These are phyloP conservation scores for Ametastegia equiseti DNA, from an alignment of 2,888 invertebrate genomes.

Conservation along the genomic window DNA sequence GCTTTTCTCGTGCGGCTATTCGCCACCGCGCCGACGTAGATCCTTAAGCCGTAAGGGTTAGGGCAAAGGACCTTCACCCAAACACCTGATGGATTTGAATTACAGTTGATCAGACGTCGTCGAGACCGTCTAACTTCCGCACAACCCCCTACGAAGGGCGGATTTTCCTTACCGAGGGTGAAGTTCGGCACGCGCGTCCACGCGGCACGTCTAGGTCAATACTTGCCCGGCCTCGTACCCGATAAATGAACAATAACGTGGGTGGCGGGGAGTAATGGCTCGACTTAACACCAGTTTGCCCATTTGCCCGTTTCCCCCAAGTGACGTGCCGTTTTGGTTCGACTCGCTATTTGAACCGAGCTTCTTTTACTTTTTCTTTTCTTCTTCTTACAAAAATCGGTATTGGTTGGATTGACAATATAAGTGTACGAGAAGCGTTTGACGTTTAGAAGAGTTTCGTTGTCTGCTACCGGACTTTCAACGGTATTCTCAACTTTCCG, in stretches of 20 bases:
- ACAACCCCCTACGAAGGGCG: background rate
- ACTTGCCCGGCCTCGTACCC: constrained; percentile 48
- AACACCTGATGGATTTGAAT: background rate
- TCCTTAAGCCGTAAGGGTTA: background rate
- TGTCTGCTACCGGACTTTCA: background rate
- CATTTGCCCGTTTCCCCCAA: constrained; percentile 50
- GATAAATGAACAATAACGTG: constrained; percentile 69
- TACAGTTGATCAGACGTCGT: background rate
- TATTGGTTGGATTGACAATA: background rate
- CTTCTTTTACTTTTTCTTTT: background rate
- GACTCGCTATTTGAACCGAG: background rate
- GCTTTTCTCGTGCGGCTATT: constrained; percentile 1
- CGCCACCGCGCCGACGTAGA: background rate
- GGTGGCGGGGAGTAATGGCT: constrained; percentile 62
- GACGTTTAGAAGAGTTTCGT: background rate
- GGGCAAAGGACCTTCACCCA: background rate
- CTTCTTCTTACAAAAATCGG: background rate
- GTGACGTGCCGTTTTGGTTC: background rate
- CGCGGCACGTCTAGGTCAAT: background rate
- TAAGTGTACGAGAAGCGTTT: background rate
- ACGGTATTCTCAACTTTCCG: background rate
- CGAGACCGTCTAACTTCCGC: background rate
- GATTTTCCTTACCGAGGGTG: background rate
- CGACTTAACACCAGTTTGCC: constrained; percentile 62
- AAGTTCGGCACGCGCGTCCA: background rate